Evolutionary conservation across 2,797 vertebrate species (phyloP).

Genomic region (Xyrichtys novacula): DNA sequence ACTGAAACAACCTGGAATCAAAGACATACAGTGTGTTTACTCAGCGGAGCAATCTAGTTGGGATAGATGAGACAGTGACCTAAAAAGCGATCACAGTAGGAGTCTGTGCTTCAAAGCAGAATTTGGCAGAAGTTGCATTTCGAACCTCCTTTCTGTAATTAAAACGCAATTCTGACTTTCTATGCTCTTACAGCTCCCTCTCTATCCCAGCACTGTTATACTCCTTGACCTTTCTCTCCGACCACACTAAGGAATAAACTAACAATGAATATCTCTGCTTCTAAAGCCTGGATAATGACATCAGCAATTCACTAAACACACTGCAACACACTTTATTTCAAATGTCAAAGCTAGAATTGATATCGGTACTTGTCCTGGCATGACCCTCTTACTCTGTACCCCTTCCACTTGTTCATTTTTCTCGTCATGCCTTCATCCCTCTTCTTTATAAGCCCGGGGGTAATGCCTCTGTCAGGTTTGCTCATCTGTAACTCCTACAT

Average conservation of each 20-base stretch:
- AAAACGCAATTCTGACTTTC: constrained; percentile 29
- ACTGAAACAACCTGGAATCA: constrained; percentile 36
- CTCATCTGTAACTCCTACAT: constrained; percentile 57
- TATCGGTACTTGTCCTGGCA: constrained; percentile 53
- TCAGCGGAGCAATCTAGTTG: constrained; percentile 11
- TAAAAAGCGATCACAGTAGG: constrained; percentile 25
- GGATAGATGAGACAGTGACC: constrained; percentile 25
- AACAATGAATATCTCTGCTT: constrained; percentile 29
- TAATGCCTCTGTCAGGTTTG: constrained; percentile 40
- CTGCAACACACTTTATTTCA: constrained; percentile 17
- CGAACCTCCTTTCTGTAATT: constrained; percentile 44
- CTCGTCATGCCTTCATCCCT: constrained; percentile 38
- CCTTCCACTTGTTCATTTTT: constrained; percentile 21
- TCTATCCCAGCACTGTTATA: neutral
- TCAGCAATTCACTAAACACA: neutral
- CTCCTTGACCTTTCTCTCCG: constrained; percentile 15
- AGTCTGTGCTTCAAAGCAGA: constrained; percentile 8
- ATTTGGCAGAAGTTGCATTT: constrained; percentile 15
- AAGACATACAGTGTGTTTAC: constrained; percentile 1
- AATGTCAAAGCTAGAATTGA: constrained; percentile 41
- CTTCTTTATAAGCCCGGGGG: constrained; percentile 47
- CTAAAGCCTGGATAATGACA: constrained; percentile 11
- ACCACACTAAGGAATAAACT: constrained; percentile 36
- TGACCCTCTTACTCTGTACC: constrained; percentile 42
- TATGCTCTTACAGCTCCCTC: constrained; percentile 19